These are phyloP conservation scores for Hypotaenidia okinawae DNA, from an alignment of 2,797 vertebrate species.

Conservation along the genomic window DNA sequence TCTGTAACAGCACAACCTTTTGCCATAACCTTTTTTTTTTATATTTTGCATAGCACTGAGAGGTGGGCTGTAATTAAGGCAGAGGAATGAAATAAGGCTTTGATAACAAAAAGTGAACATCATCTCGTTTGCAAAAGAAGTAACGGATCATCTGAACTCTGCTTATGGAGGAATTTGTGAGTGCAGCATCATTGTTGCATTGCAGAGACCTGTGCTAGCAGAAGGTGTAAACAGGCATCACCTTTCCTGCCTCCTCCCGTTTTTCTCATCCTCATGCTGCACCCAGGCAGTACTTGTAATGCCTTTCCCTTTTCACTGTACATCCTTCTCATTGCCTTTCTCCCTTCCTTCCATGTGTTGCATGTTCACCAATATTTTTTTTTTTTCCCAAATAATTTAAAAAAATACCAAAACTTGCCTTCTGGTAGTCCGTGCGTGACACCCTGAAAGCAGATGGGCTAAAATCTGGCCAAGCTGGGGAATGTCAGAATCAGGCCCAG, in stretches of 20 bases:
- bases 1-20: background rate
- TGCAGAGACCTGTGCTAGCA: background rate
- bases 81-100: background rate
- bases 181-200: background rate
- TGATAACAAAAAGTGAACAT: background rate
- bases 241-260: background rate
- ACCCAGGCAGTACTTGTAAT: background rate
- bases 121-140: background rate
- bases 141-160: background rate
- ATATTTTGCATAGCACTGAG: background rate
- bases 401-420: background rate
- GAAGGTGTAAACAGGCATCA: background rate
- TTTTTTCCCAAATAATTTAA: background rate
- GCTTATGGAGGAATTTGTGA: background rate
- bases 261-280: fast-evolving
- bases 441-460: background rate
- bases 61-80: background rate
- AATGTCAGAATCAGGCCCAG: background rate
- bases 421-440: background rate
- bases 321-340: background rate
- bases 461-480: background rate
- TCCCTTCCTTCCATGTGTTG: background rate
- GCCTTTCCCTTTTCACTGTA: background rate
- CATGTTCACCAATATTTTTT: background rate
- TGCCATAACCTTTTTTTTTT: background rate